phyloP scores from a whole-genome alignment of 2,797 vertebrate genomes.

The Emydoidea blandingii region DNA sequence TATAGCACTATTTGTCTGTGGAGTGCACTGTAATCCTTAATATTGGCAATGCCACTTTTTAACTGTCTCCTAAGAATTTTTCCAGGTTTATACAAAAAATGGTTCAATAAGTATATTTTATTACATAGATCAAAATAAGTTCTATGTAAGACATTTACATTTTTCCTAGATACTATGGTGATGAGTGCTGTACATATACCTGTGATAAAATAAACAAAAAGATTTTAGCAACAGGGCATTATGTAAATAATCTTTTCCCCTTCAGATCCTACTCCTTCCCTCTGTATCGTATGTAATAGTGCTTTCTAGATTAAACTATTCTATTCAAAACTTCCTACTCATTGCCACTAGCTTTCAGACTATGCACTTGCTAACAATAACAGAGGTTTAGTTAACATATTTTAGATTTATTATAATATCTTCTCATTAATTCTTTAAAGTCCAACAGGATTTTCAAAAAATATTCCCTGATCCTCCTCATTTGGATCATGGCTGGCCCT shows the following conservation, averaged over 20 bases:
- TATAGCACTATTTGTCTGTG: slow-evolving; percentile 40
- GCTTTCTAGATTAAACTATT: slow-evolving; percentile 24
- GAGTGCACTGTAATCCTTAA: slow-evolving; percentile 44
- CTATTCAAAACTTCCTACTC: slow-evolving; percentile 24
- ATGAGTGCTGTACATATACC: background rate
- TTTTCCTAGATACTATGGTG: slow-evolving; percentile 47
- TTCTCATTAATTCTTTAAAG: slow-evolving; percentile 21
- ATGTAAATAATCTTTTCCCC: slow-evolving; percentile 49
- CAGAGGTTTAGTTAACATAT: background rate
- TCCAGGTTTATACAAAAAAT: slow-evolving; percentile 70
- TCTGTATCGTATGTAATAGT: background rate
- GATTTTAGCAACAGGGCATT: slow-evolving; percentile 59
- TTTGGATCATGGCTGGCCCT: background rate
- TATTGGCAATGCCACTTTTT: slow-evolving; percentile 28
- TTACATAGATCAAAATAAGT: slow-evolving; percentile 75
- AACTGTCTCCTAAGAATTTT: slow-evolving; percentile 57
- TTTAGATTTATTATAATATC: background rate
- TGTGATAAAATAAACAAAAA: slow-evolving; percentile 57
- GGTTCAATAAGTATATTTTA: slow-evolving; percentile 66
- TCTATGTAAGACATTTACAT: slow-evolving; percentile 55
- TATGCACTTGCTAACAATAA: background rate
- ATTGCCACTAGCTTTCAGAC: slow-evolving; percentile 15
- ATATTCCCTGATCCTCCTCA: background rate
- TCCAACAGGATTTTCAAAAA: slow-evolving; percentile 10
- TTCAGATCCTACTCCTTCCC: background rate